Conservation (phyloP, 2,113 vertebrate species). For the Perccottus glenii region DNA sequence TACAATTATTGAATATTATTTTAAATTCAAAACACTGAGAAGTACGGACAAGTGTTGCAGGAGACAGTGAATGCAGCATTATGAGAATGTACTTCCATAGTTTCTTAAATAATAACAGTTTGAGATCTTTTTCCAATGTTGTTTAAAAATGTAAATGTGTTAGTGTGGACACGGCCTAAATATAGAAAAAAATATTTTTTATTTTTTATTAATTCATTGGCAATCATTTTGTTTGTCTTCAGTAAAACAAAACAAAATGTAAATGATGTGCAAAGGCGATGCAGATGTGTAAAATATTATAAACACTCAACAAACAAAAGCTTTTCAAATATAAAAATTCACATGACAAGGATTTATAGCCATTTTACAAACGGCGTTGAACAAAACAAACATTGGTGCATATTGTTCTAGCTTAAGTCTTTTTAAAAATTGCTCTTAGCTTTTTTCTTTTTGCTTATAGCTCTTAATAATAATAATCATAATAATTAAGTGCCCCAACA, state of each 20-base stretch:
- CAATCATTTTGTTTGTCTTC: not conserved
- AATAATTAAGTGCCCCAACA: constrained; percentile 72
- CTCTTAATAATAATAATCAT: constrained; percentile 51
- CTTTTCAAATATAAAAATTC: constrained; percentile 68
- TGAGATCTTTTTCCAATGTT: too few relatives aligned
- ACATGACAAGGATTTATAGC: constrained; percentile 58
- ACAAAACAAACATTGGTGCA: constrained; percentile 63
- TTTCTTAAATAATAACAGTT: too few relatives aligned
- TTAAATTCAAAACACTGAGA: too few relatives aligned
- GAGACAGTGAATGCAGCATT: too few relatives aligned
- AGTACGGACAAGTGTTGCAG: too few relatives aligned
- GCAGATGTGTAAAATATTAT: constrained; percentile 39
- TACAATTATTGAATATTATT: too few relatives aligned
- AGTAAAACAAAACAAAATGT: constrained; percentile 3
- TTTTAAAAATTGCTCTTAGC: constrained; percentile 44
- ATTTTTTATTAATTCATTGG: not conserved
- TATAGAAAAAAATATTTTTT: too few relatives aligned
- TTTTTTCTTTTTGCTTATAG: constrained; percentile 69
- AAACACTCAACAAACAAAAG: constrained; percentile 13
- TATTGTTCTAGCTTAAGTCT: constrained; percentile 59
- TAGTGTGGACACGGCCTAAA: too few relatives aligned
- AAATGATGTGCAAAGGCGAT: constrained; percentile 17
- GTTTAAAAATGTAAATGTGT: too few relatives aligned
- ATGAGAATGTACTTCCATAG: too few relatives aligned
- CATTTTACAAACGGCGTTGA: constrained; percentile 50